phyloP scores from a whole-genome alignment of 2,797 vertebrate species.

The Lateolabrax maculatus region DNA sequence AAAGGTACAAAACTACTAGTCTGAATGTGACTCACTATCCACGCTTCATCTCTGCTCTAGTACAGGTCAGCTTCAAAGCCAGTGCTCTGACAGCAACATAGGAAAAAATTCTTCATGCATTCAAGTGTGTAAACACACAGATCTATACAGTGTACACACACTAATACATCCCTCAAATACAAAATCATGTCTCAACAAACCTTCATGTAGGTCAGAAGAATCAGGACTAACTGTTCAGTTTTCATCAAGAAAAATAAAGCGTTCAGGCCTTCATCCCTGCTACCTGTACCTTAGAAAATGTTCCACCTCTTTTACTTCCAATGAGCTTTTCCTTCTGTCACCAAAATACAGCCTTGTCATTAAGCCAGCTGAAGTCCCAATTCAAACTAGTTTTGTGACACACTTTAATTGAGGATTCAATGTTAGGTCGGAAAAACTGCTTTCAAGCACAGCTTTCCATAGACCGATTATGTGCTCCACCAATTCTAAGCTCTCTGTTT shows the following conservation, averaged over 20 bases:
- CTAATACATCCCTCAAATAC: constrained; percentile 27
- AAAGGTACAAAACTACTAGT: constrained; percentile 38
- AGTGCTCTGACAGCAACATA: constrained; percentile 8
- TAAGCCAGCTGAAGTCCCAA: constrained; percentile 83
- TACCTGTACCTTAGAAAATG: constrained; percentile 70
- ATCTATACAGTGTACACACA: constrained; percentile 1
- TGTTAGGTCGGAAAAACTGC: constrained; percentile 80
- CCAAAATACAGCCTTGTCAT: constrained; percentile 79
- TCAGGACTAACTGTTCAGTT: constrained; percentile 63
- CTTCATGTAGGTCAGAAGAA: constrained; percentile 48
- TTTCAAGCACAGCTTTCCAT: constrained; percentile 84
- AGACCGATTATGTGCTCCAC: constrained; percentile 85
- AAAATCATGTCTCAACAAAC: constrained; percentile 51
- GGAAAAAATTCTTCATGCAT: constrained; percentile 2
- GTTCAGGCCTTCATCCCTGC: constrained; percentile 67
- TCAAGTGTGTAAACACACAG: constrained; percentile 15
- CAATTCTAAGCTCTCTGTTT: constrained; percentile 85
- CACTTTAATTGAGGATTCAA: constrained; percentile 87
- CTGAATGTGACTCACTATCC: constrained; percentile 48
- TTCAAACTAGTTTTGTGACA: constrained; percentile 84
- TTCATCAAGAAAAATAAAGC: constrained; percentile 52
- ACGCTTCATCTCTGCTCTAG: constrained; percentile 43
- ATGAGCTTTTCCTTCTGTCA: constrained; percentile 75
- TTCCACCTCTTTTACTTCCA: constrained; percentile 80
- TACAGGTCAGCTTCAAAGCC: constrained; percentile 37